Base-by-base conservation (phyloP, 2,888 invertebrate genomes). In the Drosophila borealis region DNA sequence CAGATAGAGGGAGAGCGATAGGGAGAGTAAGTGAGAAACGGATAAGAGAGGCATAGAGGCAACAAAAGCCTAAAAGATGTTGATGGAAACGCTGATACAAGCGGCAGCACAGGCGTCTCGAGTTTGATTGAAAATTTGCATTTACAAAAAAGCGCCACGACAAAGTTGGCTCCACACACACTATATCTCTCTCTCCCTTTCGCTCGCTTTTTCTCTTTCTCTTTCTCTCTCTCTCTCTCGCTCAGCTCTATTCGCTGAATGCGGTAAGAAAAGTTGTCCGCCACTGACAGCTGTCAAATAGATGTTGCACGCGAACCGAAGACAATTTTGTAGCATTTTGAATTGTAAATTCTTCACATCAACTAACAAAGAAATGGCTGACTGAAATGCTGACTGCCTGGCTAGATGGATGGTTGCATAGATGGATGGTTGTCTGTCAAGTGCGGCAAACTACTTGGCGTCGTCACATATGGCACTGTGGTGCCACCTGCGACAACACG, bases 71-170 rank as follows among this genome's bases (percentile, higher is more conserved):
- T 55, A 60, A 67, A 81, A 72, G 82, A 84, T 81, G 70, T 75
- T 68, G 85, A 70, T 81, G 82, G 56, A 59, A 62, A 51, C 57
- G 60, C 73, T 71, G 70, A 64, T 78, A 85, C 80, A 81, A 72
- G 74, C 67, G 81, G 67, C 78, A 73, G 78, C 81, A 62, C 34
- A 57, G 51, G 50, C 73, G 63, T 65, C 62, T 69, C 56, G 70
- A 61, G 77, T 76, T 84, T 85, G 85, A 83, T 82, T 82, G 83
- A 82, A 86, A 83, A 82, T 85, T 84, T 85, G 76, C 74, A 88
- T 85, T 79, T 85, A 70, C 69, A 29, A 29, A 72, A 78, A 78
- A 57, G 78, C 67, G 67, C 56, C 56, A 63, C 56, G 63, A 59
- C 69, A 78, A 76, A 70, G 25, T 74, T 70, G 61, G 66, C 66